Percentiles rank a stretch among this genome's conserved stretches.
Conservation (phyloP, 2,113 vertebrate species). For the Cnemophilus loriae region DNA sequence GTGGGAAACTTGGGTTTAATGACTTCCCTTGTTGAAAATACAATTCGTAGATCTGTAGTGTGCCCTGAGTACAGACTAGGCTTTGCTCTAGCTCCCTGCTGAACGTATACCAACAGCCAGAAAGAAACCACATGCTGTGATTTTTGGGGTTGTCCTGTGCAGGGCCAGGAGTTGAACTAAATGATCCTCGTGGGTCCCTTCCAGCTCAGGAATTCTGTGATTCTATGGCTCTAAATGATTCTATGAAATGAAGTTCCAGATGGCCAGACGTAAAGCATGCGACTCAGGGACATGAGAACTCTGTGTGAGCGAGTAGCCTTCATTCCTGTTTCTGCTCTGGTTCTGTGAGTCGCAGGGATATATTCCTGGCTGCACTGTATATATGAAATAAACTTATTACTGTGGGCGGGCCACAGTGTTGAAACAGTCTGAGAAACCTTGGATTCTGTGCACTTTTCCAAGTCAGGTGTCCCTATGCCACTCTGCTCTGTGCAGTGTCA, state of each 20-base stretch:
- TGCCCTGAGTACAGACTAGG: background rate
- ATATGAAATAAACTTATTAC: background rate
- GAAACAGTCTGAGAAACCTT: background rate
- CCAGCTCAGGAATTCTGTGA: background rate
- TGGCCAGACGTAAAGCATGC: background rate
- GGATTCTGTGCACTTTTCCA: background rate
- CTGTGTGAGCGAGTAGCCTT: background rate
- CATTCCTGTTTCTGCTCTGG: background rate
- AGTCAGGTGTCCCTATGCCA: background rate
- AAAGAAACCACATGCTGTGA: background rate
- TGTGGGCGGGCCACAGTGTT: background rate
- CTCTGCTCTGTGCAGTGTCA: background rate
- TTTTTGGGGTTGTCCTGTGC: background rate
- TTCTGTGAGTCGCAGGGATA: background rate
- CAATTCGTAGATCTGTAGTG: background rate
- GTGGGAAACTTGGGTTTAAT: background rate
- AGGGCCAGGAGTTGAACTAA: background rate
- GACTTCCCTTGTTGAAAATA: background rate
- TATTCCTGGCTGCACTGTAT: background rate
- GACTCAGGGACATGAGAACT: background rate
- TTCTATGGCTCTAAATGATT: background rate
- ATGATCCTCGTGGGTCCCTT: background rate
- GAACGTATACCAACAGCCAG: background rate
- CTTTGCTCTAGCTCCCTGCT: background rate
- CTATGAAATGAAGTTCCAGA: background rate